Evolutionary conservation across 1,140 invertebrate species (phyloP), one percentile per base, ranked within the genome.

Genomic region (Rhopalosiphum padi): DNA sequence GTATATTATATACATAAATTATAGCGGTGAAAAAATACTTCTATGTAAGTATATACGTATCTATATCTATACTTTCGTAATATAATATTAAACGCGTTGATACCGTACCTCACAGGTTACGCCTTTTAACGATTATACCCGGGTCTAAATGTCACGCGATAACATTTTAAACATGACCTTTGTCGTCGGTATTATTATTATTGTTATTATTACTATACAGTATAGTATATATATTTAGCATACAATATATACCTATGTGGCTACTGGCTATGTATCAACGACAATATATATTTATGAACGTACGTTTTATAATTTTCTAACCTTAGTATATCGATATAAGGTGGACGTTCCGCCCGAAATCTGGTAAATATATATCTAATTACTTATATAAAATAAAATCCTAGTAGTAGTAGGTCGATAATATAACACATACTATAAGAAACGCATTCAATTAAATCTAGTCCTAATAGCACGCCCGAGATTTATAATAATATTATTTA

Each of bases 151-250:
- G 87, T 88, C 87, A 51, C 35, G 43, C 87, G 30, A 51, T 88
- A 88, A 88, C 87, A 88, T 88, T 88, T 88, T 21, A 88, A 77
- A 88, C n/a, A 35, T 51, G 87, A 88, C 87, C 87, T 88, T 88
- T 51, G 23, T 87, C 60, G 83, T 68, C 15, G 3, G 4, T 68
- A 68, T n/a, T 77, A 77, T n/a, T 77, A 77, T 41, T 41, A 41
- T 41, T 41, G 41, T 77, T 77, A n/a, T 77, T 77, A 77, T 21
- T 77, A 77, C 4, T 77, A n/a, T n/a, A 41, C 23, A 25, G 22
- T 25, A 43, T 85, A 43, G 25, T 41, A 23, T 85, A 4, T n/a
- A 43, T n/a, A 18, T n/a, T 1, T 46, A 46, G 9, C 11, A 86
- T 46, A n/a, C 1, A 25, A 46, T 41, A 83, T 83, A 8, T 23